These are phyloP conservation scores for Sebastolobus alascanus DNA, from an alignment of 2,797 vertebrate genomes.

Conservation along the genomic window DNA sequence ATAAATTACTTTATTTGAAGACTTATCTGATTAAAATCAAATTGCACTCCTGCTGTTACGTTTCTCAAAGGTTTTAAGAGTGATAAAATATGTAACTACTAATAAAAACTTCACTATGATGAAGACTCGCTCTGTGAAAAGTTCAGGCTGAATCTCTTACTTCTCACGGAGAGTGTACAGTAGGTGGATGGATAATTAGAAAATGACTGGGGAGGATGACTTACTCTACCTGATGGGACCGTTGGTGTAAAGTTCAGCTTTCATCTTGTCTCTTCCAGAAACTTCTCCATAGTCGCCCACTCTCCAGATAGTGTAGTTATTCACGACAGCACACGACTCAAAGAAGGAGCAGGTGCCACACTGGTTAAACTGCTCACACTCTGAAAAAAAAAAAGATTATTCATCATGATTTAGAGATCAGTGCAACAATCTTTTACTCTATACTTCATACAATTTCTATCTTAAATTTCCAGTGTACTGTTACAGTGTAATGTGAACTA, in stretches of 20 bases:
- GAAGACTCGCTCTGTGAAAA: slow-evolving; percentile 11
- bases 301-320: slow-evolving; percentile 94
- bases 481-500: background rate
- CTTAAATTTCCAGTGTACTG: background rate
- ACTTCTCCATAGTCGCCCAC: slow-evolving; percentile 91
- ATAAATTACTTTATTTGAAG: slow-evolving; percentile 2
- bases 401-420: background rate
- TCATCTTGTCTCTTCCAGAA: slow-evolving; percentile 92
- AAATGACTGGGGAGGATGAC: slow-evolving; percentile 3
- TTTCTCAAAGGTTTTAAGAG: slow-evolving; percentile 19
- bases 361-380: slow-evolving; percentile 92
- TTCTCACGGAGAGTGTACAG: background rate
- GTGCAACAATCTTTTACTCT: background rate
- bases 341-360: slow-evolving; percentile 96
- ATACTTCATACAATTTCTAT: background rate
- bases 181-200: slow-evolving; percentile 17
- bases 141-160: background rate
- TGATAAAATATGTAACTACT: slow-evolving; percentile 37
- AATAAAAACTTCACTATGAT: slow-evolving; percentile 27
- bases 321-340: slow-evolving; percentile 86
- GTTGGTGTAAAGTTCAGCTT: slow-evolving; percentile 91
- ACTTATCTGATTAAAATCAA: background rate
- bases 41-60: background rate
- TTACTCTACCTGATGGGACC: slow-evolving; percentile 93
- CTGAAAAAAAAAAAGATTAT: slow-evolving; percentile 71